phyloP scores from a whole-genome alignment of 2,888 invertebrate genomes.

The Torymus texanus region DNA sequence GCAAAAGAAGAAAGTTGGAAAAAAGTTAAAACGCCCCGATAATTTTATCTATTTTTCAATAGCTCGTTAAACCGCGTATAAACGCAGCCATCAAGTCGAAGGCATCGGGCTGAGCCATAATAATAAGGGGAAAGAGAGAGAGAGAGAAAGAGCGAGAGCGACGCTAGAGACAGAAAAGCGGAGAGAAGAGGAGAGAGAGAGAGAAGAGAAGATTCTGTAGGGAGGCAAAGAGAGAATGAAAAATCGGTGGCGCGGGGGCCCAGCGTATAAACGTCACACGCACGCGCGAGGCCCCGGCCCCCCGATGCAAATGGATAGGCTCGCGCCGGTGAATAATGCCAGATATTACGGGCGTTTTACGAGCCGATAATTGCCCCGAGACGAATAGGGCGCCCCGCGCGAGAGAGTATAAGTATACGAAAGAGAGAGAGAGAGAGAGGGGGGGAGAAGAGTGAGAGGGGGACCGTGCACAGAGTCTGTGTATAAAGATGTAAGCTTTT shows the following conservation, averaged over 20 bases:
- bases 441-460: too few species aligned
- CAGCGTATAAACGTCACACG: constrained; percentile 31
- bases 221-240: constrained; percentile 1
- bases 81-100: constrained; percentile 31
- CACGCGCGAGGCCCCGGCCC: too few species aligned
- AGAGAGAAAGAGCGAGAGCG: background rate
- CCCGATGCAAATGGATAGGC: constrained; percentile 35
- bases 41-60: constrained; percentile 30
- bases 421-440: too few species aligned
- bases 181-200: background rate
- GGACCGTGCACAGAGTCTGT: background rate
- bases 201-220: background rate
- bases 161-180: background rate
- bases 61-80: constrained; percentile 39
- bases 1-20: constrained; percentile 7
- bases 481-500: background rate
- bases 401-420: background rate
- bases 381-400: constrained; percentile 55
- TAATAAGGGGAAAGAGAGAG: constrained; percentile 16
- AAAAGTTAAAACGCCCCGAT: background rate
- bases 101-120: constrained; percentile 9
- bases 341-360: constrained; percentile 62
- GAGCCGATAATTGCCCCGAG: constrained; percentile 64
- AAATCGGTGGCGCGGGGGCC: constrained; percentile 14
- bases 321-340: constrained; percentile 58